Evolutionary conservation across 2,113 vertebrate species (phyloP).

Genomic region (Furnarius figulus): DNA sequence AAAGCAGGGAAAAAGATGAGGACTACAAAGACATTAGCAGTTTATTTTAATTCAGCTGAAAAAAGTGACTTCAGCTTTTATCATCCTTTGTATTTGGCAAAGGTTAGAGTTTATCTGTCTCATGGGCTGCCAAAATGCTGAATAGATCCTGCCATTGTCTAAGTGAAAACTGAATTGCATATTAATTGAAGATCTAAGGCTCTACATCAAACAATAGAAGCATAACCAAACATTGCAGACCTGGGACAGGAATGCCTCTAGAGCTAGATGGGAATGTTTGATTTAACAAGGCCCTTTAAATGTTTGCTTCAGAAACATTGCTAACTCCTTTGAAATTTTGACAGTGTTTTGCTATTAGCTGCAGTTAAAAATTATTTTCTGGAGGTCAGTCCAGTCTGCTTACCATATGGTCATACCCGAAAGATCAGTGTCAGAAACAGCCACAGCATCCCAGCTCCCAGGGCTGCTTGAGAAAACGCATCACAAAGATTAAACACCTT

Average conservation of each 20-base stretch:
- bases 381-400: neutral
- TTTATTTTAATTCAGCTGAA: constrained; percentile 15
- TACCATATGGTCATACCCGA: neutral
- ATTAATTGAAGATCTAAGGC: constrained; percentile 52
- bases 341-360: constrained; percentile 49
- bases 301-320: constrained; percentile 44
- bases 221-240: constrained; percentile 5
- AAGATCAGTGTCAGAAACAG: constrained; percentile 8
- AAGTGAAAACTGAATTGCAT: constrained; percentile 36
- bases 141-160: constrained; percentile 24
- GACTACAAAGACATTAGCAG: neutral
- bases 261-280: constrained; percentile 16
- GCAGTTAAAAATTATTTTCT: constrained; percentile 42
- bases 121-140: constrained; percentile 29
- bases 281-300: constrained; percentile 56
- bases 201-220: constrained; percentile 25
- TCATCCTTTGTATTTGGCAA: constrained; percentile 32
- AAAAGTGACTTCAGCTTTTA: constrained; percentile 10
- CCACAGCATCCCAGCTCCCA: neutral
- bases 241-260: constrained; percentile 24
- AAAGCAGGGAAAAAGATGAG: constrained; percentile 16
- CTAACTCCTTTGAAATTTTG: constrained; percentile 35
- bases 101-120: constrained; percentile 36
- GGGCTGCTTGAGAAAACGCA: neutral
- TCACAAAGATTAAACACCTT: neutral